Evolutionary conservation across 2,113 vertebrate species (phyloP).

Genomic region (Cavia aperea): DNA sequence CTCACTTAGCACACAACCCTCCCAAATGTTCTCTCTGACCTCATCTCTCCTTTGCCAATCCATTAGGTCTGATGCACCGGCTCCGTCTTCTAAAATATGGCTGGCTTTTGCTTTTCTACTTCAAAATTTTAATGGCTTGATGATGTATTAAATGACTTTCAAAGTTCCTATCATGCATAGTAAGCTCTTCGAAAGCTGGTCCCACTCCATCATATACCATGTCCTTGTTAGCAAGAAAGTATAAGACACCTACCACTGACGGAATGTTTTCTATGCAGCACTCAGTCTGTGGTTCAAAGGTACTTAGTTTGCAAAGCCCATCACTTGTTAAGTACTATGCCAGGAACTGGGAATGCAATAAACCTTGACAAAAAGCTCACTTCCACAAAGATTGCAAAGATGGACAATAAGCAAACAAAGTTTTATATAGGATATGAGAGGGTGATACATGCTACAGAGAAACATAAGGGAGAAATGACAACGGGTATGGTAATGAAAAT

Average conservation of each 20-base stretch:
- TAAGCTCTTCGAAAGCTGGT: not conserved
- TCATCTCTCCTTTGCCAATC: not conserved
- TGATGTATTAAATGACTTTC: constrained; percentile 15
- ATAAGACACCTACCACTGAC: not conserved
- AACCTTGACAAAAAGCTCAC: not conserved
- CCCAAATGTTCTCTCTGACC: not conserved
- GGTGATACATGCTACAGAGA: not conserved
- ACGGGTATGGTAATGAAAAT: not conserved
- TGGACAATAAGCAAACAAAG: not conserved
- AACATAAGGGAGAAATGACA: not conserved
- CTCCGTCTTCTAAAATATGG: not conserved
- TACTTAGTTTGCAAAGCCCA: not conserved
- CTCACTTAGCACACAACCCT: not conserved
- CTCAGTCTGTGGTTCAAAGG: not conserved
- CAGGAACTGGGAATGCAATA: not conserved
- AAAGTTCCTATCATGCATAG: not conserved
- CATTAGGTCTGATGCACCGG: not conserved
- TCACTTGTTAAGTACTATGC: not conserved
- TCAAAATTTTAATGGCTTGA: not conserved
- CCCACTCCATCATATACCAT: not conserved
- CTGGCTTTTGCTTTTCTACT: constrained; percentile 4
- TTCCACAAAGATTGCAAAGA: not conserved
- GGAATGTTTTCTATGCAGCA: not conserved
- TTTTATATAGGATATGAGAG: not conserved
- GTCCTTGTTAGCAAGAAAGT: not conserved